Evolutionary conservation across 2,888 invertebrate species (phyloP).

Genomic region (Loripinus fragilis): DNA sequence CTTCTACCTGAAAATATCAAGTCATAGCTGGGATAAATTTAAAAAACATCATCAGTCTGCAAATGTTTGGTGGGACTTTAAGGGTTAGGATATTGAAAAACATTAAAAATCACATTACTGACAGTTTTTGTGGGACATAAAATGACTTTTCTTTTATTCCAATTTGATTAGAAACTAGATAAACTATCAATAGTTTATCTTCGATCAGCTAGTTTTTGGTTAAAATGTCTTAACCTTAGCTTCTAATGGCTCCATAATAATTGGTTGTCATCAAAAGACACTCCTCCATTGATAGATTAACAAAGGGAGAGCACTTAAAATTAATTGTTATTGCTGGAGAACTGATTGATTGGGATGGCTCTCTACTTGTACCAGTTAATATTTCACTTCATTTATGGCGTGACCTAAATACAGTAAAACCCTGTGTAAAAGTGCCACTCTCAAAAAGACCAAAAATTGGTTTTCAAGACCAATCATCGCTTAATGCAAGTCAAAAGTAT

Average conservation of each 20-base stretch:
- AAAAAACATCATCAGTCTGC: too few species aligned
- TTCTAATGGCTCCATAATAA: neutral
- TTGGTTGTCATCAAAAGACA: slow-evolving; percentile 2
- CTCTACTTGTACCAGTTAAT: neutral
- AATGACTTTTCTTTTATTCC: neutral
- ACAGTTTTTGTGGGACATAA: neutral
- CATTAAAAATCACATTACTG: slow-evolving; percentile 6
- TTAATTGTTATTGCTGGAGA: slow-evolving; percentile 2
- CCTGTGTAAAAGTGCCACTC: too few species aligned
- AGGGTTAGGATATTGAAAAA: too few species aligned
- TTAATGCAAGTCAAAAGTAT: too few species aligned
- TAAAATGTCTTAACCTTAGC: slow-evolving; percentile 5
- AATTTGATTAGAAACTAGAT: neutral
- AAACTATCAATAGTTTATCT: neutral
- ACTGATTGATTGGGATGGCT: slow-evolving; percentile 2
- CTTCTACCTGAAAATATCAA: too few species aligned
- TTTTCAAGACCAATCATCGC: too few species aligned
- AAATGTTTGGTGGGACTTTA: too few species aligned
- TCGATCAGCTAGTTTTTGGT: neutral
- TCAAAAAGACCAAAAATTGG: too few species aligned
- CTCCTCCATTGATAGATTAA: slow-evolving; percentile 11
- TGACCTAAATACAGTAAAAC: neutral
- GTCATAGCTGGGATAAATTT: too few species aligned
- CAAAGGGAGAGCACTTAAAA: slow-evolving; percentile 8
- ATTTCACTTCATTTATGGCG: neutral